Conservation (phyloP, 2,888 invertebrate genomes). For the Atethmia centrago region DNA sequence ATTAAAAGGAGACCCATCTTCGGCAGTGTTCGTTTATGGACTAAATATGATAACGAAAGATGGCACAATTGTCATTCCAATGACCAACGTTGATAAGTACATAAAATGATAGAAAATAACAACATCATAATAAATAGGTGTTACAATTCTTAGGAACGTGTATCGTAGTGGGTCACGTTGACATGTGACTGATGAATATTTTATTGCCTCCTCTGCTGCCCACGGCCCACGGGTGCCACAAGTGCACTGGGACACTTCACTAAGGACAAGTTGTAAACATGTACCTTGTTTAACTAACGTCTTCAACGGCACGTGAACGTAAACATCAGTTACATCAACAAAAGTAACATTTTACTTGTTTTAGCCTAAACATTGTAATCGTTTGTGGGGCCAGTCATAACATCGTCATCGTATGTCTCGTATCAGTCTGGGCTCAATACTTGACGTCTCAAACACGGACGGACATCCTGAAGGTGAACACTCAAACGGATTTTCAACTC, state of each 20-base stretch:
- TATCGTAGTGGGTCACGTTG: slow-evolving; percentile 77
- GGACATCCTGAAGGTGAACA: slow-evolving; percentile 19
- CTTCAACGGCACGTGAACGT: slow-evolving; percentile 41
- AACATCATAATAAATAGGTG: slow-evolving; percentile 68
- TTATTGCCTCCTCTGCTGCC: slow-evolving; percentile 83
- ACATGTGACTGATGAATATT: slow-evolving; percentile 87
- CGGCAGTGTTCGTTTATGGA: background rate
- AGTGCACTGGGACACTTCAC: slow-evolving; percentile 62
- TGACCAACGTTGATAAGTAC: slow-evolving; percentile 13
- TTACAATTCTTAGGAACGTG: slow-evolving; percentile 66
- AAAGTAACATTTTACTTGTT: slow-evolving; percentile 44
- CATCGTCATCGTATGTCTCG: slow-evolving; percentile 32
- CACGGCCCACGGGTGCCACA: slow-evolving; percentile 79
- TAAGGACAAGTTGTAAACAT: slow-evolving; percentile 53
- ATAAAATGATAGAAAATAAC: slow-evolving; percentile 54
- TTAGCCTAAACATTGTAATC: slow-evolving; percentile 50
- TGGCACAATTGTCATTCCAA: slow-evolving; percentile 17
- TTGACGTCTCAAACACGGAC: slow-evolving; percentile 3
- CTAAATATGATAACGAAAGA: slow-evolving; percentile 12
- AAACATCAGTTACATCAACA: slow-evolving; percentile 35
- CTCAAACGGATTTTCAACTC: slow-evolving; percentile 9
- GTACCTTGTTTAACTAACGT: slow-evolving; percentile 53
- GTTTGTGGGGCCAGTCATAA: slow-evolving; percentile 66
- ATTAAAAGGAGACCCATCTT: background rate
- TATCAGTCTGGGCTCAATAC: slow-evolving; percentile 9